Percentiles rank a stretch among this genome's conserved stretches.
Conservation (phyloP, 2,888 invertebrate genomes). For the Eledona agricola region DNA sequence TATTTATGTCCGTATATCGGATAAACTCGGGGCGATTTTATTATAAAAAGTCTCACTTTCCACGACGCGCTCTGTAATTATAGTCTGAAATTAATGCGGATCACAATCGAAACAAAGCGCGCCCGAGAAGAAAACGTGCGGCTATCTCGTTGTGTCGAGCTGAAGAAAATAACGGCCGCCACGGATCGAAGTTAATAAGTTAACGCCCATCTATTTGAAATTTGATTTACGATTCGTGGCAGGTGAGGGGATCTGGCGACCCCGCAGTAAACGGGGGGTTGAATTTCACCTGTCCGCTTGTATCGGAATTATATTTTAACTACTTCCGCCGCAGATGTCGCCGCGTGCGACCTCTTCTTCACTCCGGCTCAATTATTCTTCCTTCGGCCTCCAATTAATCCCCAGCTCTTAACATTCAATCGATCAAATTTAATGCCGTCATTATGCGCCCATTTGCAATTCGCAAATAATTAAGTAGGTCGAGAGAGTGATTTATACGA, state of each 20-base stretch:
- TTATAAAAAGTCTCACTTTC: conserved; percentile 59
- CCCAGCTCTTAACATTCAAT: conserved; percentile 30
- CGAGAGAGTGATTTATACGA: conserved; percentile 26
- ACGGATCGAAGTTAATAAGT: conserved; percentile 58
- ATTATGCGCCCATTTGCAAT: conserved; percentile 29
- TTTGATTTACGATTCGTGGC: conserved; percentile 58
- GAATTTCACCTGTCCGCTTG: conserved; percentile 55
- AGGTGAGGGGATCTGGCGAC: conserved; percentile 52
- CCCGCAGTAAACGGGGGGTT: conserved; percentile 50
- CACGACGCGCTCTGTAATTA: conserved; percentile 56
- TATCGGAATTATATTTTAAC: conserved; percentile 56
- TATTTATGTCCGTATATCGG: conserved; percentile 54
- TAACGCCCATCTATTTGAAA: conserved; percentile 60
- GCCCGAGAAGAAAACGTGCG: conserved; percentile 42
- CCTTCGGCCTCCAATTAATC: conserved; percentile 26
- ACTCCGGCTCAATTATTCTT: conserved; percentile 25
- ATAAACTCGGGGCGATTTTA: conserved; percentile 54
- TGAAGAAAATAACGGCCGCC: conserved; percentile 44
- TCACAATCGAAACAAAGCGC: conserved; percentile 49
- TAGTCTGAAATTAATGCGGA: conserved; percentile 55
- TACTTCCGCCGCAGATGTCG: conserved; percentile 57
- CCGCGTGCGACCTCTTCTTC: conserved; percentile 41
- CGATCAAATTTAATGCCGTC: conserved; percentile 27
- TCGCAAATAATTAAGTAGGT: conserved; percentile 30
- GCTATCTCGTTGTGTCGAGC: conserved; percentile 40